Evolutionary conservation across 2,888 invertebrate species (phyloP).

Genomic region (Allacma fusca): DNA sequence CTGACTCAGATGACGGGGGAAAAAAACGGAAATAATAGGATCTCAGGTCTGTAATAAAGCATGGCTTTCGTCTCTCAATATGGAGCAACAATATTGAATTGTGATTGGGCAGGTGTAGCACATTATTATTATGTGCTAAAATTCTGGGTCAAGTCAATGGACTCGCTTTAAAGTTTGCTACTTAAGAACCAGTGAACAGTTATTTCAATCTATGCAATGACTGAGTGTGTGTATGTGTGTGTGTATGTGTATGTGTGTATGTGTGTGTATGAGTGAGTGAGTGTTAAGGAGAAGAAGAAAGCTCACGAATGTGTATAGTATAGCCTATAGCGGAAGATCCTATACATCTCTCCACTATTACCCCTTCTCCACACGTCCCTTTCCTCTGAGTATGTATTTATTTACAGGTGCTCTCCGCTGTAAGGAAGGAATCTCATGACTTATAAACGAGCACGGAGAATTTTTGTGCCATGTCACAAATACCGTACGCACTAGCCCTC

Average conservation of each 20-base stretch:
- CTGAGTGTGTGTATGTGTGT: neutral
- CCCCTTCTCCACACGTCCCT: no score
- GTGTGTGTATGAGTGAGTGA: neutral
- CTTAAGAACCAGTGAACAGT: constrained; percentile 13
- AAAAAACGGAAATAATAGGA: no score
- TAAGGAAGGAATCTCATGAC: no score
- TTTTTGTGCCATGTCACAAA: constrained; percentile 26
- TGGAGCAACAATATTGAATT: neutral
- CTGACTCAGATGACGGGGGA: no score
- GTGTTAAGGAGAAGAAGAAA: neutral
- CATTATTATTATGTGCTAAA: constrained; percentile 20
- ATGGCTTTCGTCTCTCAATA: no score
- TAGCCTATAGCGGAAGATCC: no score
- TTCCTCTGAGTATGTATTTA: no score
- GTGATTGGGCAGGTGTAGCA: neutral
- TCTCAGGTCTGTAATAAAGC: no score
- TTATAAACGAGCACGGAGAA: neutral
- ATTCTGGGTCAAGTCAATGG: constrained; percentile 25
- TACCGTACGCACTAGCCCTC: constrained; percentile 21
- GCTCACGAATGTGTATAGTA: constrained; percentile 12
- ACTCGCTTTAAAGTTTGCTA: constrained; percentile 17
- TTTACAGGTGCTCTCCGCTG: no score
- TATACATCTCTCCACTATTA: no score
- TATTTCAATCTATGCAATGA: neutral
- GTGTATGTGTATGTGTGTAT: neutral